Conservation (phyloP, 2,888 invertebrate genomes). For the Dione vanillae region DNA sequence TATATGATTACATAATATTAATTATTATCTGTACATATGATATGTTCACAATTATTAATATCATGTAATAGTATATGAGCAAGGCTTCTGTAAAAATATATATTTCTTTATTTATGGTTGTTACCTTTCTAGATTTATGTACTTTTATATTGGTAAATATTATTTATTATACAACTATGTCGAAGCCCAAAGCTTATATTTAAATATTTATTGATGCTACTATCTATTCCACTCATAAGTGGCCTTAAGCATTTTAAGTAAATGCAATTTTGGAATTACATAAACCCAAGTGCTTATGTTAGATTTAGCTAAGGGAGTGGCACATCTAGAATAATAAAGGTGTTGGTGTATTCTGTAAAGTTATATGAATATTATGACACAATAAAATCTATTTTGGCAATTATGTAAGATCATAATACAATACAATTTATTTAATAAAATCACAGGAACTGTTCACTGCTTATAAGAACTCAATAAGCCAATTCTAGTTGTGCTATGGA, state of each 20-base stretch:
- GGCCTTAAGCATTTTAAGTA: conserved; percentile 39
- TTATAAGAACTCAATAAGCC: neutral
- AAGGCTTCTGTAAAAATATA: neutral
- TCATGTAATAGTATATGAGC: neutral
- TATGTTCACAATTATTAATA: too few species aligned
- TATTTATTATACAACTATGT: neutral
- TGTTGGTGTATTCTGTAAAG: neutral
- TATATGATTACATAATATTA: too few species aligned
- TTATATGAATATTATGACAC: neutral
- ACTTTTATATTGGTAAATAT: neutral
- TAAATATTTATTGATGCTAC: conserved; percentile 12
- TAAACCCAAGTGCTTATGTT: conserved; percentile 24
- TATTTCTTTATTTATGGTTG: neutral
- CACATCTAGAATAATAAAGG: conserved; percentile 2
- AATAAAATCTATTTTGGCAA: neutral
- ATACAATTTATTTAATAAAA: neutral
- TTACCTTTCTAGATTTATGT: neutral
- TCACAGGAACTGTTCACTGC: conserved; percentile 5
- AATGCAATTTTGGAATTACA: conserved; percentile 13
- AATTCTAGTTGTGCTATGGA: conserved; percentile 27
- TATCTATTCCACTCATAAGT: conserved; percentile 42
- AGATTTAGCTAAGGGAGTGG: conserved; percentile 4
- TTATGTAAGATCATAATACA: neutral
- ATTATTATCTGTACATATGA: too few species aligned
- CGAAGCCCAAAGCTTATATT: conserved; percentile 1